Conservation (phyloP, 2,888 invertebrate genomes). For the Callyntrura guangdongensis region DNA sequence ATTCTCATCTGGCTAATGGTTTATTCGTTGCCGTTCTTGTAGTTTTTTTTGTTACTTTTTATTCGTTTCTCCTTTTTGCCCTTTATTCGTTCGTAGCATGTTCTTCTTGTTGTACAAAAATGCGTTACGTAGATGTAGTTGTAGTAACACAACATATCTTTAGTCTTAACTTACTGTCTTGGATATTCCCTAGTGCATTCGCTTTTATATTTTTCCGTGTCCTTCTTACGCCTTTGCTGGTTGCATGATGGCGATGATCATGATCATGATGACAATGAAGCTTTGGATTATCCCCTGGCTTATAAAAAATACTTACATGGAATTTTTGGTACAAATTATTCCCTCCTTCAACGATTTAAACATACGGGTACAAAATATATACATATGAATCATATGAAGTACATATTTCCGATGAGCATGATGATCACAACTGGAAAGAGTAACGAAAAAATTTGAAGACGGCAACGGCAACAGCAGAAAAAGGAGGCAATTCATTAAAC, state of each 20-base stretch:
- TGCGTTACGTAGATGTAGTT: too few relatives aligned
- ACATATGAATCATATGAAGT: too few relatives aligned
- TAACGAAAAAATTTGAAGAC: background rate
- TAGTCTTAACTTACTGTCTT: background rate
- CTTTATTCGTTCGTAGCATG: conserved; percentile 19
- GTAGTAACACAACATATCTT: background rate
- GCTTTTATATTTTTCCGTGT: conserved; percentile 4
- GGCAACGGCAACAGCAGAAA: background rate
- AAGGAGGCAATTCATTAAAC: conserved; percentile 63
- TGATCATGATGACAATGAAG: background rate
- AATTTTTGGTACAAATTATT: conserved; percentile 25
- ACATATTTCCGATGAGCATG: background rate
- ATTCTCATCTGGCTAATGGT: conserved; percentile 77
- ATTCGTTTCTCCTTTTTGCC: conserved; percentile 34
- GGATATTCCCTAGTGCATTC: background rate
- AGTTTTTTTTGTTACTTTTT: conserved; percentile 12
- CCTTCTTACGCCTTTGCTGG: background rate
- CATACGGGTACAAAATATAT: too few relatives aligned
- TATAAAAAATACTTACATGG: background rate
- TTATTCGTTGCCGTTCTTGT: conserved; percentile 55
- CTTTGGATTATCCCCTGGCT: conserved; percentile 14
- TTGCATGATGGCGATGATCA: background rate
- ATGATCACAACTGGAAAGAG: background rate
- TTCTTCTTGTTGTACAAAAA: conserved; percentile 16
- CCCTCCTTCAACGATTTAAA: background rate